A percentile compares a stretch with the other conserved stretches of the same genome.
These are phyloP conservation scores for Hystrix cristata DNA, from an alignment of 2,113 vertebrate species.

Conservation along the genomic window DNA sequence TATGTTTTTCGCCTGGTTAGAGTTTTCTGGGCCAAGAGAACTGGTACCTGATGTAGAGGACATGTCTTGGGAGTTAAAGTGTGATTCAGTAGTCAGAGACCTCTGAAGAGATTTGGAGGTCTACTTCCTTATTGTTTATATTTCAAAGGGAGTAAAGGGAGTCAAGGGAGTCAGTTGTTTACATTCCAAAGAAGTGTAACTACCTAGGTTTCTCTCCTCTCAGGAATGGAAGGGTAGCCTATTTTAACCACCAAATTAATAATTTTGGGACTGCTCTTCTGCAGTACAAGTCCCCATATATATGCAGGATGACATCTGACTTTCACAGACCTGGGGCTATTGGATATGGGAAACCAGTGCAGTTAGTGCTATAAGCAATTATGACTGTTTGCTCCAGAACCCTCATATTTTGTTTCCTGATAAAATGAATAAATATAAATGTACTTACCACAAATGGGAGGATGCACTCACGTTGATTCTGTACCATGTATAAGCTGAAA, in stretches of 20 bases:
- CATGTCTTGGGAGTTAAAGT: conserved; percentile 8
- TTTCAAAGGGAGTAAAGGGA: conserved; percentile 34
- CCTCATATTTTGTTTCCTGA: conserved; percentile 25
- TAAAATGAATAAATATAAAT: conserved; percentile 35
- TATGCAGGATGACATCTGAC: not conserved
- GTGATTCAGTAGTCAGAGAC: not conserved
- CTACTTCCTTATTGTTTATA: conserved; percentile 31
- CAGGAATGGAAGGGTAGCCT: not conserved
- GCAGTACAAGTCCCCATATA: not conserved
- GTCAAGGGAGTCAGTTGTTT: conserved; percentile 6
- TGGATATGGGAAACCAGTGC: not conserved
- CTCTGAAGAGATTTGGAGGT: conserved; percentile 46
- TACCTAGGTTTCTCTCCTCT: conserved; percentile 1
- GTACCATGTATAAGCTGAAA: conserved; percentile 94
- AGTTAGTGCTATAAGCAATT: conserved; percentile 25
- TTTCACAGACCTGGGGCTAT: not conserved
- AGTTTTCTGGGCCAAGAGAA: conserved; percentile 58
- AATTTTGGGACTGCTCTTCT: conserved; percentile 37
- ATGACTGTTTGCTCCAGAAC: conserved; percentile 10
- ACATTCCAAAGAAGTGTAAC: conserved; percentile 47
- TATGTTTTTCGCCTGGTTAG: conserved; percentile 23
- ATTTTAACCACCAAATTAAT: conserved; percentile 29
- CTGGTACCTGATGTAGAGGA: not conserved
- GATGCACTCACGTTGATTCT: conserved; percentile 94
- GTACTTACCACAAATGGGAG: conserved; percentile 94